Base-by-base conservation (phyloP, 2,888 invertebrate genomes). In the Andrena praecox region DNA sequence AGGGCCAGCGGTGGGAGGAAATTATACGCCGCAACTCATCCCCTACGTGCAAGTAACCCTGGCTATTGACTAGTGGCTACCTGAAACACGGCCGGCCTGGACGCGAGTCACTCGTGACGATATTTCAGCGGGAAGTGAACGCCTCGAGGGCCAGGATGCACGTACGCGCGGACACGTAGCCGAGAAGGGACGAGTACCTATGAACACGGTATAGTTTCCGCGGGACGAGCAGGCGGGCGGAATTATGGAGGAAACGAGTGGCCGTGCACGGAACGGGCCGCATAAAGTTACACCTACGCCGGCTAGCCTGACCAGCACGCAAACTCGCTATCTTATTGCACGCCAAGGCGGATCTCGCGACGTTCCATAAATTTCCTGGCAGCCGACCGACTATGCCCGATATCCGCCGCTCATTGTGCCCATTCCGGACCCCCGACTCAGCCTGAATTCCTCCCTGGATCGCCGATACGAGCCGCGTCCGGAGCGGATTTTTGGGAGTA, bases 291-390 rank as follows among this genome's bases (percentile, higher is more conserved):
- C 82, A 85, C 77, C 83, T 77, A 78, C 81, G 70, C 59, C 24
- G 48, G n/a, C 35, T 20, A n/a, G 10, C 27, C 35, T 24, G 56
- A 27, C n/a, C 75, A 54, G 52, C 85, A 89, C 85, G 87, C 89
- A 79, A 89, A 81, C 82, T 71, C 64, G 50, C 71, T 87, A 82
- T 89, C 77, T 83, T 76, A 77, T 85, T 76, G 85, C 77, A 66
- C 77, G 75, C 69, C 74, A 59, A 72, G 76, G 68, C 56, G 69
- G 73, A 82, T 77, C 77, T 60, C 56, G 54, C 52, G 77, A 79
- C 60, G 74, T 71, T 64, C 78, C 42, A 63, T 85, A 84, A 88
- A 89, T 87, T 84, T 84, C 29, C 35, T 24, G 20, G 12, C 42
- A 59, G 60, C 52, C 66, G 29, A 16, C 54, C 48, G 54, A 54